A percentile compares a stretch with the other conserved stretches of the same genome.
Evolutionary conservation across 2,888 invertebrate genomes (phyloP).

Genomic region (Ceramica pisi): DNA sequence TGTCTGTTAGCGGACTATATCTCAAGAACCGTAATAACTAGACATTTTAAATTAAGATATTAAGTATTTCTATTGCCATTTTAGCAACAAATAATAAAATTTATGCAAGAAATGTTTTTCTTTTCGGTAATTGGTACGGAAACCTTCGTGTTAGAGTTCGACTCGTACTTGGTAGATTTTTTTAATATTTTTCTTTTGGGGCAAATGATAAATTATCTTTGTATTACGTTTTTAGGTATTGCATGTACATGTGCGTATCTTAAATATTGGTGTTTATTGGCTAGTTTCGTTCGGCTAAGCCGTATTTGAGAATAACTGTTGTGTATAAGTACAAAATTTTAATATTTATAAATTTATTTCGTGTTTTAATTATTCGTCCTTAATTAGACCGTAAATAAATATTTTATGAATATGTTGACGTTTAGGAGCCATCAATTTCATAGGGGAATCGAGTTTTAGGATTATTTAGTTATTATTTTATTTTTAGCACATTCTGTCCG

Average conservation of each 20-base stretch:
- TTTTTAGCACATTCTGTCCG: background rate
- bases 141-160: no score
- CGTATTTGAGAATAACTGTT: background rate
- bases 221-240: background rate
- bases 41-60: no score
- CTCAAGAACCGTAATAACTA: no score
- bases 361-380: background rate
- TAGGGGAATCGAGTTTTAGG: background rate
- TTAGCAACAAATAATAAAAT: no score
- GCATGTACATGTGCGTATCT: no score
- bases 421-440: slow-evolving; percentile 28
- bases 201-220: background rate
- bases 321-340: background rate
- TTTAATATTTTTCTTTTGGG: no score
- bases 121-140: no score
- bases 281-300: background rate
- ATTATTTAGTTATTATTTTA: background rate
- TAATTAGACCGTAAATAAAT: slow-evolving; percentile 31
- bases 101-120: no score
- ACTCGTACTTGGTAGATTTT: no score
- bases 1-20: no score
- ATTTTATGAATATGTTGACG: slow-evolving; percentile 23
- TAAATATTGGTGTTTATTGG: background rate
- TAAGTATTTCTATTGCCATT: no score
- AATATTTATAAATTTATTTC: background rate